Evolutionary conservation across 2,888 invertebrate genomes (phyloP).

Genomic region (Psylliodes chrysocephalus): DNA sequence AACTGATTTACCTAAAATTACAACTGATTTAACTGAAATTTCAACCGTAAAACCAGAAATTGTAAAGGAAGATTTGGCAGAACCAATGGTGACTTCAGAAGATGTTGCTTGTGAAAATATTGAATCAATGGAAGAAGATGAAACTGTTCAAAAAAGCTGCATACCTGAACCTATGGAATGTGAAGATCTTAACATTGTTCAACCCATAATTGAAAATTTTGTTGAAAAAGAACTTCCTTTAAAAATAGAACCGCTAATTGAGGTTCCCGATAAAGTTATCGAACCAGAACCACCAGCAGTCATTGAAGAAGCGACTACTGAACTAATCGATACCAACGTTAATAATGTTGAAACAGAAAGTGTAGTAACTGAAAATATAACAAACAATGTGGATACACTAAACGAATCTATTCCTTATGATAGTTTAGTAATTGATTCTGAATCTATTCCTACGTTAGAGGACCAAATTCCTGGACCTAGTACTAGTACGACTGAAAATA

Average conservation of each 20-base stretch:
- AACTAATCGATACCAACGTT: background rate
- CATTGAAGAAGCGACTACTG: background rate
- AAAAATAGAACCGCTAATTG: background rate
- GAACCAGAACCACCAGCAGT: background rate
- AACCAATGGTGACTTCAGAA: background rate
- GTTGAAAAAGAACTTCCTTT: background rate
- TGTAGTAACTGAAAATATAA: background rate
- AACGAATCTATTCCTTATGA: background rate
- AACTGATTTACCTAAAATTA: background rate
- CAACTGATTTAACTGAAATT: background rate
- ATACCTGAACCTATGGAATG: background rate
- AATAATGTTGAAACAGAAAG: background rate
- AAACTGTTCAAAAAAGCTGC: background rate
- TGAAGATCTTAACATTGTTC: background rate
- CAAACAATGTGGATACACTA: background rate
- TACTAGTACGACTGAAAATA: constrained; percentile 33
- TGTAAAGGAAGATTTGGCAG: background rate
- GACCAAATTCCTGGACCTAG: constrained; percentile 23
- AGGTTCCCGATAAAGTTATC: background rate
- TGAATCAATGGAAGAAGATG: background rate
- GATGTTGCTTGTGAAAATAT: background rate
- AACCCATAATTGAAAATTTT: background rate
- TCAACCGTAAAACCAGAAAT: background rate
- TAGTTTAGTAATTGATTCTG: constrained; percentile 3
- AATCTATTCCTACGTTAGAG: background rate